Percentiles rank a stretch among this genome's conserved stretches.
Evolutionary conservation across 2,113 vertebrate genomes (phyloP).

Genomic region (Jaculus jaculus): DNA sequence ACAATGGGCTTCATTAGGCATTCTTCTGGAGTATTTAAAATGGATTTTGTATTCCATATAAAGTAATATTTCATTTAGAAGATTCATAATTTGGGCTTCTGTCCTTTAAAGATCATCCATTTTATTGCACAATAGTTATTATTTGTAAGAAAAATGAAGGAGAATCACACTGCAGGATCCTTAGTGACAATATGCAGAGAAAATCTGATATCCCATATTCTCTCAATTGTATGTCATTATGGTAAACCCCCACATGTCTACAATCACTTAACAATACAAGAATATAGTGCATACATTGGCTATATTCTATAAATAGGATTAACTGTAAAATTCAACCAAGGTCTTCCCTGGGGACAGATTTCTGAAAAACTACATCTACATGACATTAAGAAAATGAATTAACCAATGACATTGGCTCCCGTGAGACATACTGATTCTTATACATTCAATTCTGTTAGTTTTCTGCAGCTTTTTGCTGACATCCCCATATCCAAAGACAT

Average conservation of each 20-base stretch:
- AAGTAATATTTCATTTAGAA: slow-evolving; percentile 56
- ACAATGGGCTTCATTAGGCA: background rate
- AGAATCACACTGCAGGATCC: slow-evolving; percentile 19
- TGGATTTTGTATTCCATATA: slow-evolving; percentile 15
- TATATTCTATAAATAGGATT: slow-evolving; percentile 72
- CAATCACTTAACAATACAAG: slow-evolving; percentile 67
- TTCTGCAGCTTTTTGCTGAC: slow-evolving; percentile 57
- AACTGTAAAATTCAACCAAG: slow-evolving; percentile 68
- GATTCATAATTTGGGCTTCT: slow-evolving; percentile 45
- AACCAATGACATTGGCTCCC: slow-evolving; percentile 65
- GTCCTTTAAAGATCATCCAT: slow-evolving; percentile 51
- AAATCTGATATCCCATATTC: slow-evolving; percentile 51
- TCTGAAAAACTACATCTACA: slow-evolving; percentile 70
- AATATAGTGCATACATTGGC: slow-evolving; percentile 45
- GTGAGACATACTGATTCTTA: slow-evolving; percentile 55
- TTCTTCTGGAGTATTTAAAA: slow-evolving; percentile 33
- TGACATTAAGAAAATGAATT: slow-evolving; percentile 74
- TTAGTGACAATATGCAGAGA: slow-evolving; percentile 50
- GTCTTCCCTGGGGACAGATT: slow-evolving; percentile 65
- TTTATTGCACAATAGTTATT: slow-evolving; percentile 48
- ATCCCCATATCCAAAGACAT: slow-evolving; percentile 51
- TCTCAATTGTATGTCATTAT: slow-evolving; percentile 35
- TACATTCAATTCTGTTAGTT: slow-evolving; percentile 57
- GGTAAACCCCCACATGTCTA: slow-evolving; percentile 61
- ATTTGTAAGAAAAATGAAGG: slow-evolving; percentile 58